Evolutionary conservation across 2,113 vertebrate species (phyloP), one percentile per base, ranked within the genome.

Genomic region (Rutilus rutilus): DNA sequence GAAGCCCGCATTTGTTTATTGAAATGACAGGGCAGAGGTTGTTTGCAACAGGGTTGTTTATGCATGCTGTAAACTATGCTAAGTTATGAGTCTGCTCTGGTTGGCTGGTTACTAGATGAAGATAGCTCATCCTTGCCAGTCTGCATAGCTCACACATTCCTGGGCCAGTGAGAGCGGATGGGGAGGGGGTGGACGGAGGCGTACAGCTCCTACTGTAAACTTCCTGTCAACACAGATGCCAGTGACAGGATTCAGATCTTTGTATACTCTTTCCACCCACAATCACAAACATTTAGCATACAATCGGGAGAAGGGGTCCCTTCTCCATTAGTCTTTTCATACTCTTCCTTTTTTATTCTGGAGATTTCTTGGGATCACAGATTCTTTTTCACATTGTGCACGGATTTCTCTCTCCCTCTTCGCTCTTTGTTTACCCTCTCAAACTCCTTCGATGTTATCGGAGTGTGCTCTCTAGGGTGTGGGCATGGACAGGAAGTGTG

Each of bases 141-240:
- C 27, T 33, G 85, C 69, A 82, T 82, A 81, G 57, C 79, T 86
- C 85, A 76, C 45, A 45, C 83, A 33, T 84, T 87, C 86, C 84
- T 80, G 15, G 21, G 65, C 75, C 83, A 81, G 84, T 79, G 86
- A 79, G 88, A 83, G 57, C 36, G 83, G 86, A 78, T 83, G 85
- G 78, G 45, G 57, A 30, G 62, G 50, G 47, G 52, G 85, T 79
- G 23, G 27, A 59, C 82, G 73, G 79, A 27, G 39, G 83, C 82
- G 91, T 94, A 91, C 93, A 79, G 89, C 89, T 92, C 67, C 79
- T 91, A 87, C 91, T 89, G 92, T 94, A 93, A 94, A 94, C 93
- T 94, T 95, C 94, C 94, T 93, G 94, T 92, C 89, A 84, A 88
- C 65, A 69, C 89, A 88, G 92, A 93, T 94, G 92, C 90, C 90